Base-by-base conservation (phyloP, 1,140 invertebrate species). In the Aphidius ervi region DNA sequence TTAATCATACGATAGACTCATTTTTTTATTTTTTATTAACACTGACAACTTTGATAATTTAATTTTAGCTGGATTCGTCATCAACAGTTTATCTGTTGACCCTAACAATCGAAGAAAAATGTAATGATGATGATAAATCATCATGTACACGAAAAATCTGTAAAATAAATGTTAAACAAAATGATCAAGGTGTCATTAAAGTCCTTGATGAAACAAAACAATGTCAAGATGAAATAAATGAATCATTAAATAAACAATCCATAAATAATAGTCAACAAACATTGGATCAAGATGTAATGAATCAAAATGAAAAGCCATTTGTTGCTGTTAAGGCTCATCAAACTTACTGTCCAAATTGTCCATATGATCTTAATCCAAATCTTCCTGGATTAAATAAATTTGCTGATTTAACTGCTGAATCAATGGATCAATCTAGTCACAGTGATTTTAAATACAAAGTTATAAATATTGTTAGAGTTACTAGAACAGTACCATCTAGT, bases 301-400 rank as follows among this genome's bases (percentile, higher is more conserved):
- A 77, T 42, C 68, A 73, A 8, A 72, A 70, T 23, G 70, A 76
- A 47, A 70, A 67, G 43, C 70, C 72, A 0, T 78, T 79, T 16
- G 71, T 78, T 5, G 75, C 77, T 4, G 69, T 76, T 9, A 70
- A 68, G 52, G 68, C 74, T 8, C 61, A 66, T 4, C 66, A 68
- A 5, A 31, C 23, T 31, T 78, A 78, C 56, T 80, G 76, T 64
- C 72, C 76, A 5, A 74, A 76, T 40, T 80, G 78, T 64, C 78
- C 77, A 3, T 78, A 71, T 43, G 75, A 79, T 9, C 39, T 80
- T 5, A 79, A 79, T 64, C 72, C 76, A 2, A 73, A 70, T 41
- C 37, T 79, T 8, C 72, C 76, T 31, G 76, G 74, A 23, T 58
- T 79, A 0, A 46, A 50, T 10, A 59, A 54, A 8, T 73, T 77